phyloP scores from a whole-genome alignment of 2,113 vertebrate species.

The Centropus unirufus region DNA sequence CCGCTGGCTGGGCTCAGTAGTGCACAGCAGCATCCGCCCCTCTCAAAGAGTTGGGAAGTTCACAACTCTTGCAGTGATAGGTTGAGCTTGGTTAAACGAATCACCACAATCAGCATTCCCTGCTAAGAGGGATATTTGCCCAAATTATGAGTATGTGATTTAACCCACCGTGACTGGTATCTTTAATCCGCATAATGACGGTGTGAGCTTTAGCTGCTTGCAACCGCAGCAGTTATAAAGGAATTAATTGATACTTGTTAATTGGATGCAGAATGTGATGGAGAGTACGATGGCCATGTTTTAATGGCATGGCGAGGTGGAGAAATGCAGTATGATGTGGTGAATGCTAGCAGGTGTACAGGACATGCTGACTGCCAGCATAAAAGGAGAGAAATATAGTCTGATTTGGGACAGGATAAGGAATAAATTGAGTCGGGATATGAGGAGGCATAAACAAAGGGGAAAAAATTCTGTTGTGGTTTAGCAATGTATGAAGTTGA shows the following conservation, averaged over 20 bases:
- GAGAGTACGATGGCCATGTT: background rate
- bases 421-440: background rate
- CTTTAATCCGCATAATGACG: background rate
- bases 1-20: background rate
- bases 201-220: background rate
- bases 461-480: background rate
- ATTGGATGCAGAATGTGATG: background rate
- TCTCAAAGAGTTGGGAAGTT: background rate
- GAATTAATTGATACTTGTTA: background rate
- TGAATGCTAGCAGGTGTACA: background rate
- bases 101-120: background rate
- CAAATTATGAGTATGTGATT: background rate
- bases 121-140: background rate
- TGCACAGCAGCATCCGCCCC: background rate
- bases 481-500: background rate
- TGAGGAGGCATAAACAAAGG: background rate
- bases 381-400: background rate
- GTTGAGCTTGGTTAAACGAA: background rate
- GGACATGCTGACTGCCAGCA: background rate
- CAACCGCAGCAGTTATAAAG: background rate
- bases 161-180: background rate
- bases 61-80: rapidly evolving
- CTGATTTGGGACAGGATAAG: background rate
- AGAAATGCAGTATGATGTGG: background rate
- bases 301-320: background rate